These are phyloP conservation scores for silkworm (Bombyx mori) DNA, from an alignment of 1,140 invertebrate genomes.

Conservation along the genomic window DNA sequence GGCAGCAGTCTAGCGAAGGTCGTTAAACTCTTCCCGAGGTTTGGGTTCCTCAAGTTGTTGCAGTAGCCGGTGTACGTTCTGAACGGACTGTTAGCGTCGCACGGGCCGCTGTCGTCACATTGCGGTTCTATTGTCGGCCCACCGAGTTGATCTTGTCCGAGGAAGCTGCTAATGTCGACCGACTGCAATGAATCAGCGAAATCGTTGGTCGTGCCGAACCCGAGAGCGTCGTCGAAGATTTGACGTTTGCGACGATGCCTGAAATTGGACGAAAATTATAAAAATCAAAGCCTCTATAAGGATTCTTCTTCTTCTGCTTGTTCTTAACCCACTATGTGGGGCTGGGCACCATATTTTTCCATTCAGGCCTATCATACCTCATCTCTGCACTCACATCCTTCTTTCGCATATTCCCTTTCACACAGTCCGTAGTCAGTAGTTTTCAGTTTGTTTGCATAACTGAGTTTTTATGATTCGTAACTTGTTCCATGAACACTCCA, in stretches of 20 bases:
- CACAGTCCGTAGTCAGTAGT: too few relatives aligned
- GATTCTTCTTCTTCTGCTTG: too few relatives aligned
- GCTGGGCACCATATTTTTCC: too few relatives aligned
- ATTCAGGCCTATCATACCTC: too few relatives aligned
- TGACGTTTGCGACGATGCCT: constrained; percentile 78
- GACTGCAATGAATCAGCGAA: constrained; percentile 81
- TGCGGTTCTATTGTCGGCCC: constrained; percentile 71
- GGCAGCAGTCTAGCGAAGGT: constrained; percentile 89
- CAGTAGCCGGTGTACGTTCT: constrained; percentile 89
- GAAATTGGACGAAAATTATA: neutral
- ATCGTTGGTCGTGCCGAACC: constrained; percentile 77
- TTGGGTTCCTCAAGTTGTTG: constrained; percentile 91
- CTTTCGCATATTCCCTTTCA: too few relatives aligned
- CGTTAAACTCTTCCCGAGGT: constrained; percentile 86
- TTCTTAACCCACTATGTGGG: too few relatives aligned
- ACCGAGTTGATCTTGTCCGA: constrained; percentile 62
- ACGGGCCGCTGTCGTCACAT: constrained; percentile 79
- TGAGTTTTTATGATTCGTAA: too few relatives aligned
- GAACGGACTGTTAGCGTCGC: constrained; percentile 86
- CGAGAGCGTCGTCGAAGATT: constrained; percentile 79
- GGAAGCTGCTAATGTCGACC: constrained; percentile 78
- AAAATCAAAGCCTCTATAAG: too few relatives aligned
- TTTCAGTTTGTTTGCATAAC: too few relatives aligned
- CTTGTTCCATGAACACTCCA: too few relatives aligned
- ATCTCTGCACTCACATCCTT: too few relatives aligned